Evolutionary conservation across 2,797 vertebrate species (phyloP), one percentile per base, ranked within the genome.

Genomic region (Xyrichtys novacula): DNA sequence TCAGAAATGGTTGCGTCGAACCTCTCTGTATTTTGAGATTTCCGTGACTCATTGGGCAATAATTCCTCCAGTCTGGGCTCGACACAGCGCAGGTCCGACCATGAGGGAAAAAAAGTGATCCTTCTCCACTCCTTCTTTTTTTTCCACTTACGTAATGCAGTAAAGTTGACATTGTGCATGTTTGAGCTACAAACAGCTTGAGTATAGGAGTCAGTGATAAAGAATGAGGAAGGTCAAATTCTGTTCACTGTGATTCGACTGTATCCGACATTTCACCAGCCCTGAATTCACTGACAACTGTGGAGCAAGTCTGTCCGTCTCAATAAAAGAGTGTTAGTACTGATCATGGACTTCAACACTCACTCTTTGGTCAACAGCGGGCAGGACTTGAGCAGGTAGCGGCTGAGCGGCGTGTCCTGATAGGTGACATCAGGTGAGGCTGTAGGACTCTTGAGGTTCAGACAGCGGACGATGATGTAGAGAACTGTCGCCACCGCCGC

Each of bases 291-390:
- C n/a, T n/a, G n/a, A n/a, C n/a, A n/a, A n/a, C n/a, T n/a, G n/a
- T n/a, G n/a, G n/a, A n/a, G n/a, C n/a, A n/a, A n/a, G n/a, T n/a
- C n/a, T n/a, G n/a, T n/a, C n/a, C n/a, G n/a, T n/a, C n/a, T n/a
- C n/a, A n/a, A n/a, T n/a, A n/a, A n/a, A n/a, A n/a, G n/a, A n/a
- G n/a, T n/a, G n/a, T n/a, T n/a, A n/a, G n/a, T n/a, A n/a, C n/a
- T n/a, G n/a, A n/a, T n/a, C n/a, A n/a, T 50, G 31, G 14, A 34
- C 11, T 20, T 23, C 10, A 9, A 26, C 4, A 94, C 97, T 96
- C 88, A 99, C 97, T 97, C 96, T 96, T 96, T 96, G 93, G 94
- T 96, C 81, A 98, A 77, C 76, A 97, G 88, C 0, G 96, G 95
- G 81, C 97, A 99, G 76, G 95, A 96, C 84, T 97, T 97, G 67